These are phyloP conservation scores for Pionites leucogaster DNA, from an alignment of 2,113 vertebrate species.

Conservation along the genomic window DNA sequence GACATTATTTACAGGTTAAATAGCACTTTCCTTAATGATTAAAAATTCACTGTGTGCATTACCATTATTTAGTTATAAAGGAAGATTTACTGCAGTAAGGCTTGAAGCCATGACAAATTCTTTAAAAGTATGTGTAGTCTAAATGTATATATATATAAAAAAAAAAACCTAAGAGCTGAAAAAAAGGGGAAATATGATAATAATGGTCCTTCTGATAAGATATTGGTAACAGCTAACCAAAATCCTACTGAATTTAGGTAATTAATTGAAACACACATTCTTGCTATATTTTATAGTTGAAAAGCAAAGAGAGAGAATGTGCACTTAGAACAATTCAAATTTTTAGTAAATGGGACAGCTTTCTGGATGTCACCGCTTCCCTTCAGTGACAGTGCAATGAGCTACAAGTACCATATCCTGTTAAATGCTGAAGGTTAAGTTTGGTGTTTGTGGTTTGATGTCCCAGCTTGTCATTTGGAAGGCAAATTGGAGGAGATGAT, in stretches of 20 bases:
- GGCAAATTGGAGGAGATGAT: fast-evolving
- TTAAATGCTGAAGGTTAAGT: background rate
- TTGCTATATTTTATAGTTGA: background rate
- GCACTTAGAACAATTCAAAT: background rate
- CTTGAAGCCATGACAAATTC: background rate
- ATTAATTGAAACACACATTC: background rate
- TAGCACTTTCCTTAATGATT: background rate
- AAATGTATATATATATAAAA: background rate
- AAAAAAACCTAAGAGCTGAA: background rate
- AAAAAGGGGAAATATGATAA: background rate
- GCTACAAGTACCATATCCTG: background rate
- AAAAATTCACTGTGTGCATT: background rate
- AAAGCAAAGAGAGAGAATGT: background rate
- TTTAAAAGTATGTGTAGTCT: background rate
- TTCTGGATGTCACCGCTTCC: background rate
- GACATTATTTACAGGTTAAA: background rate
- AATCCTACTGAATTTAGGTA: background rate
- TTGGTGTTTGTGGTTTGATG: background rate
- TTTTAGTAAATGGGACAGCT: background rate
- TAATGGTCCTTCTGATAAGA: background rate
- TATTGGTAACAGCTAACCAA: background rate
- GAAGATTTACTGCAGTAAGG: background rate
- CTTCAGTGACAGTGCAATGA: background rate
- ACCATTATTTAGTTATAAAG: background rate
- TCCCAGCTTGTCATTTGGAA: background rate